A percentile compares a stretch with the other conserved stretches of the same genome.
Conservation (phyloP, 53 echinoderm and acorn worm species). For the Patiria pectinifera region DNA sequence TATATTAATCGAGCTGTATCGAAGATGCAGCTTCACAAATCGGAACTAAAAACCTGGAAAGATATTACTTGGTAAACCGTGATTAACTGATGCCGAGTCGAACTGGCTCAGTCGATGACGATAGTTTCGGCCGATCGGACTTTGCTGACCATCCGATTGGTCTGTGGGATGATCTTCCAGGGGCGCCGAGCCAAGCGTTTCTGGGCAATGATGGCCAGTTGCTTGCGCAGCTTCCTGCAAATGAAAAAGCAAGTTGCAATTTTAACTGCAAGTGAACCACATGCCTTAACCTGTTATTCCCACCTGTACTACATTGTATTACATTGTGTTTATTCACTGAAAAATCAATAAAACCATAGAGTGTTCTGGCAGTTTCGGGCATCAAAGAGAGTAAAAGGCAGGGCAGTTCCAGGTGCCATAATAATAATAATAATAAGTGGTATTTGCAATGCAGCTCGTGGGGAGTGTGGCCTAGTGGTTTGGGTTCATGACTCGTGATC, state of each 20-base stretch:
- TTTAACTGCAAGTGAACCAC: too few species aligned
- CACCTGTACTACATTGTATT: too few species aligned
- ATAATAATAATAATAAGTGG: too few species aligned
- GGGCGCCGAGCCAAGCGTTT: constrained; percentile 93
- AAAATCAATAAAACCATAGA: too few species aligned
- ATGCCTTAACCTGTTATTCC: too few species aligned
- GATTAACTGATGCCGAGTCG: neutral
- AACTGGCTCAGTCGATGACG: constrained; percentile 50
- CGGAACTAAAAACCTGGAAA: neutral
- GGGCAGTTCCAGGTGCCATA: too few species aligned
- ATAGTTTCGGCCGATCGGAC: constrained; percentile 51
- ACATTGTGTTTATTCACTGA: too few species aligned
- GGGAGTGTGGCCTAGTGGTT: too few species aligned
- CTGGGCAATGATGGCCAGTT: constrained; percentile 82
- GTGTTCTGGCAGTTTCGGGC: too few species aligned
- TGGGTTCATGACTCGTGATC: too few species aligned
- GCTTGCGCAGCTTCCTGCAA: constrained; percentile 87
- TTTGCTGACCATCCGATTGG: constrained; percentile 56
- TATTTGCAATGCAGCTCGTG: too few species aligned
- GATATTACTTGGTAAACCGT: neutral
- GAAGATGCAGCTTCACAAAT: neutral
- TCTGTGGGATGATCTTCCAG: constrained; percentile 76
- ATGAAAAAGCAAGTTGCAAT: neutral
- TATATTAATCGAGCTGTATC: neutral
- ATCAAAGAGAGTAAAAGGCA: too few species aligned